These are phyloP conservation scores for Actinostola sp. DNA, from an alignment of 92 coral and sea anemone genomes.

Conservation along the genomic window DNA sequence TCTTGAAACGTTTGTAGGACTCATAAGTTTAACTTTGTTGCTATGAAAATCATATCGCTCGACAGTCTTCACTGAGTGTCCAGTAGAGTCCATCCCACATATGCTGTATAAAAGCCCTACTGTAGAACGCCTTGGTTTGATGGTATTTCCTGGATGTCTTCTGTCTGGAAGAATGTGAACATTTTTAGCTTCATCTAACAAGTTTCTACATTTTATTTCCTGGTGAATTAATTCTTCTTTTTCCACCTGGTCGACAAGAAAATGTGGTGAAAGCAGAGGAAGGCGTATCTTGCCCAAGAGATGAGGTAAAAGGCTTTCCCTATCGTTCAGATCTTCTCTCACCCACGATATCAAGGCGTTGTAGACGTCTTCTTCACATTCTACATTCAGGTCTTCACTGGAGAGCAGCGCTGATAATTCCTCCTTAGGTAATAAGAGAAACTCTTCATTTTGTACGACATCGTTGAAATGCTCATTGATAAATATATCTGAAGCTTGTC, in stretches of 20 bases:
- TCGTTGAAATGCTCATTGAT: slow-evolving; percentile 80
- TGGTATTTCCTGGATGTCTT: slow-evolving; percentile 26
- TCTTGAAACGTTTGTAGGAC: slow-evolving; percentile 69
- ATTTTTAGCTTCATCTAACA: slow-evolving; percentile 87
- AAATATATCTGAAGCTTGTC: slow-evolving; percentile 68
- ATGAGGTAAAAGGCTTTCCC: slow-evolving; percentile 70
- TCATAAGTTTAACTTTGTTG: slow-evolving; percentile 61
- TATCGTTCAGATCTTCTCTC: slow-evolving; percentile 65
- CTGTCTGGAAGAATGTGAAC: slow-evolving; percentile 87
- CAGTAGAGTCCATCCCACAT: slow-evolving; percentile 91
- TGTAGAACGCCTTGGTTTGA: slow-evolving; percentile 69
- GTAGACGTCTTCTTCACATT: slow-evolving; percentile 88
- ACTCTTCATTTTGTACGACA: slow-evolving; percentile 86
- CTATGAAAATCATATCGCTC: slow-evolving; percentile 81
- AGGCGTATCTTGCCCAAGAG: slow-evolving; percentile 74
- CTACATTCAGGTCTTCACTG: slow-evolving; percentile 77
- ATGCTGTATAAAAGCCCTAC: slow-evolving; percentile 65
- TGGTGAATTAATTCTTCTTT: slow-evolving; percentile 88
- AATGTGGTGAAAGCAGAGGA: slow-evolving; percentile 82
- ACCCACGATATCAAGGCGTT: slow-evolving; percentile 87
- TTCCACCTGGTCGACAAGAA: slow-evolving; percentile 85
- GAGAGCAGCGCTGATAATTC: slow-evolving; percentile 71
- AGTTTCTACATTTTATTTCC: slow-evolving; percentile 77
- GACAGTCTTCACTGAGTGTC: slow-evolving; percentile 77
- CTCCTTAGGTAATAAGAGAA: slow-evolving; percentile 63